phyloP scores from a whole-genome alignment of 2,113 vertebrate genomes.

The Podarcis raffonei region DNA sequence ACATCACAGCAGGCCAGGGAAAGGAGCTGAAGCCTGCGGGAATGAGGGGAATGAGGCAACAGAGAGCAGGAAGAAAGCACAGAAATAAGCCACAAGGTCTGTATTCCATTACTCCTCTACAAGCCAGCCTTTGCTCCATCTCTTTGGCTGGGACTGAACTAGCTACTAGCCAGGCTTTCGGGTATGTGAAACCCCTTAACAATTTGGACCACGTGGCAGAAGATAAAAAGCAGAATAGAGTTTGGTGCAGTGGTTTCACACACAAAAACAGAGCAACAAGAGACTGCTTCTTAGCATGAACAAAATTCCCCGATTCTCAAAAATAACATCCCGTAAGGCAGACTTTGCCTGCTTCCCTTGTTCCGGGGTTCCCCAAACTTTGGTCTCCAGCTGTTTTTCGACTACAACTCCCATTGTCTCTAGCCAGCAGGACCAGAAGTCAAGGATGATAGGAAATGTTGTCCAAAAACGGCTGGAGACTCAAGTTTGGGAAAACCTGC shows the following conservation, averaged over 20 bases:
- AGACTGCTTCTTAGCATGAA: background rate
- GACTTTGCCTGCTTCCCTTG: background rate
- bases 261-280: background rate
- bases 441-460: too few relatives aligned
- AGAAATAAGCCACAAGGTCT: background rate
- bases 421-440: too few relatives aligned
- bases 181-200: background rate
- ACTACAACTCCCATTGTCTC: too few relatives aligned
- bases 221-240: background rate
- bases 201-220: background rate
- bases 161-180: background rate
- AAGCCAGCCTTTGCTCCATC: background rate
- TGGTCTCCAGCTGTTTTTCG: too few relatives aligned
- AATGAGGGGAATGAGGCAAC: background rate
- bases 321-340: background rate
- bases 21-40: background rate
- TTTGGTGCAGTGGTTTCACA: background rate
- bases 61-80: constrained; percentile 27
- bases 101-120: background rate
- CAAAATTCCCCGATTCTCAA: background rate
- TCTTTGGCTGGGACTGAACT: background rate
- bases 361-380: too few relatives aligned
- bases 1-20: constrained; percentile 16
- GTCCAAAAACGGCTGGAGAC: too few relatives aligned
- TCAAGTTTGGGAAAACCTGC: too few relatives aligned